Base-by-base conservation (phyloP, 2,888 invertebrate species). In the Agriopis aurantiaria region DNA sequence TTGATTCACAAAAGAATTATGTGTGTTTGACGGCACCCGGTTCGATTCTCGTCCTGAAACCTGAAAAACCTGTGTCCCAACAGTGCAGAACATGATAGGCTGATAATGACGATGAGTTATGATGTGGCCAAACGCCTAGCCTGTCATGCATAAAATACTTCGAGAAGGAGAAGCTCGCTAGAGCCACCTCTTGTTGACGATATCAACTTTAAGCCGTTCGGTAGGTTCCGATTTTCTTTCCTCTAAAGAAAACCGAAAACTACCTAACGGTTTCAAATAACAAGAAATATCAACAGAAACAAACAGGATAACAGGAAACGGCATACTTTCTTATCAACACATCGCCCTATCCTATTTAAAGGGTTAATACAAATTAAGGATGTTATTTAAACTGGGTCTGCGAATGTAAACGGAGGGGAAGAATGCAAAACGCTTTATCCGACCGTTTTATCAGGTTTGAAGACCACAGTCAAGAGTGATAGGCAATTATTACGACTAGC, bases 331-430 rank as follows among this genome's bases (percentile, higher is more conserved):
- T 70, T 70, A 70, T 70, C 70, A 59, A 63, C 53, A 62, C 65
- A 70, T 70, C 66, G 53, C 70, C 66, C 70, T 58, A 62, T 53
- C 11, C 12, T 43, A 52, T 49, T 70, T 41, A 60, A 69, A 57
- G 70, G 70, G 69, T 62, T 69, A 49, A 68, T 55, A 63, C 67
- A 69, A 64, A 72, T 71, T 69, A 62, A 69, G 67, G 68, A 70
- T 64, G 72, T 60, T 75, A 63, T 71, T 74, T 40, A 65, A 74
- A 60, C 60, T 55, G 57, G 51, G 66, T 66, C 59, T 65, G 65
- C 63, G 53, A 68, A 71, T 51, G 49, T 66, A 52, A 52, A 43
- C 46, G 33, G 43, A 71, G 58, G 74, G 69, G 63, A 61, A 57
- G 43, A 43, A 67, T 62, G 51, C 57, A 62, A 68, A 52, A 56